These are phyloP conservation scores for Macrotrachela quadricornifera DNA, from an alignment of 1,140 invertebrate genomes.

Conservation along the genomic window DNA sequence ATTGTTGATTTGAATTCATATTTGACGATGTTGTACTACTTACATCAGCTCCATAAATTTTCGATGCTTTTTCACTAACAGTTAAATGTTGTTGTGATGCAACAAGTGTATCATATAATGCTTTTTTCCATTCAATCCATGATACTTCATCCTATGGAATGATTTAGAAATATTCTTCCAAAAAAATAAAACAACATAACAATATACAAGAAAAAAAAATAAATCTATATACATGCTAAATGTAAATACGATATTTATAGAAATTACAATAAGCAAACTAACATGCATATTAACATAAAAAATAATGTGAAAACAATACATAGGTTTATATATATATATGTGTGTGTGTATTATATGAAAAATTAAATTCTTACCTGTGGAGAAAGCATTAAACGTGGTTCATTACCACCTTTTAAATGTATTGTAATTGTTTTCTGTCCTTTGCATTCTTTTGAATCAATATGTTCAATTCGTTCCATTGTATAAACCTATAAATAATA, in stretches of 20 bases:
- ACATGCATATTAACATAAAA: too few species aligned
- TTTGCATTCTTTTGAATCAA: slow-evolving; percentile 8
- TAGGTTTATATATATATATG: too few species aligned
- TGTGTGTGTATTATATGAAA: too few species aligned
- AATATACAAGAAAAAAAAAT: too few species aligned
- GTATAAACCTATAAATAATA: background rate
- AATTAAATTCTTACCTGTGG: background rate
- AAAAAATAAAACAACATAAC: too few species aligned
- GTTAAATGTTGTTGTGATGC: slow-evolving; percentile 8
- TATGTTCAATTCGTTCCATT: slow-evolving; percentile 8
- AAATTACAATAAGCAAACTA: too few species aligned
- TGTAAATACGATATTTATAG: too few species aligned
- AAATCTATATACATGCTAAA: too few species aligned
- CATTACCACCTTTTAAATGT: slow-evolving; percentile 4
- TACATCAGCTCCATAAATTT: slow-evolving; percentile 9
- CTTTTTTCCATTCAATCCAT: slow-evolving; percentile 9
- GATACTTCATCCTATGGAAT: slow-evolving; percentile 8
- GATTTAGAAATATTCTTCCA: background rate
- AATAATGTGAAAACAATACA: too few species aligned
- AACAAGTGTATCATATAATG: slow-evolving; percentile 3
- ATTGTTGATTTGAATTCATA: too few species aligned
- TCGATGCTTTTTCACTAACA: slow-evolving; percentile 8
- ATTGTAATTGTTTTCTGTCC: slow-evolving; percentile 9
- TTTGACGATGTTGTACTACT: background rate
- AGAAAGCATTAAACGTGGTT: slow-evolving; percentile 3